Evolutionary conservation across 1,140 invertebrate species (phyloP).

Genomic region (Galleria mellonella): DNA sequence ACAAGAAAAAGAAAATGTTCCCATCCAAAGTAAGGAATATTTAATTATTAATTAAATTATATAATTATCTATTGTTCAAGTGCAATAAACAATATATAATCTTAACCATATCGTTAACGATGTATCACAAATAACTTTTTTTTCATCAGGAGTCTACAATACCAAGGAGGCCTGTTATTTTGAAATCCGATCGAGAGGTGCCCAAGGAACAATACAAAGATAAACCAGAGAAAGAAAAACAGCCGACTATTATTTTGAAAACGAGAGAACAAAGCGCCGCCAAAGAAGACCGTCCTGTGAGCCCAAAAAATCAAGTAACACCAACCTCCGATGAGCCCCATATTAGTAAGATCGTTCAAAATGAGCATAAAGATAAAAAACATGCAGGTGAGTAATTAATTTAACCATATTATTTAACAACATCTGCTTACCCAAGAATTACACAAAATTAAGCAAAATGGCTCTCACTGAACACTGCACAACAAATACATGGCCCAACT

Average conservation of each 20-base stretch:
- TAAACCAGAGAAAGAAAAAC: slow-evolving; percentile 62
- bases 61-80: too few relatives aligned
- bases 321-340: slow-evolving; percentile 42
- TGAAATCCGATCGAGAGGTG: slow-evolving; percentile 64
- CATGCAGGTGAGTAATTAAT: slow-evolving; percentile 17
- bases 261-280: slow-evolving; percentile 61
- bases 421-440: too few relatives aligned
- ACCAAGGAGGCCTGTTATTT: slow-evolving; percentile 55
- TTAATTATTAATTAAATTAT: too few relatives aligned
- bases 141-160: slow-evolving; percentile 43
- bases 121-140: neutral
- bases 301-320: slow-evolving; percentile 48
- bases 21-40: slow-evolving; percentile 33
- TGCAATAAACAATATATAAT: too few relatives aligned
- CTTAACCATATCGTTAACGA: slow-evolving; percentile 1
- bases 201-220: slow-evolving; percentile 45
- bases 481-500: too few relatives aligned
- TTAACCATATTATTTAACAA: too few relatives aligned
- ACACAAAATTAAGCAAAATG: too few relatives aligned
- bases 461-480: too few relatives aligned
- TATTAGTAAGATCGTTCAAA: slow-evolving; percentile 65
- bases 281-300: slow-evolving; percentile 63
- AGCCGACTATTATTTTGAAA: slow-evolving; percentile 67
- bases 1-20: slow-evolving; percentile 65
- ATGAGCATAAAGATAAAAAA: slow-evolving; percentile 70